Evolutionary conservation across 2,888 invertebrate species (phyloP), one percentile per base, ranked within the genome.

Genomic region (Marasmarcha lunaedactyla): DNA sequence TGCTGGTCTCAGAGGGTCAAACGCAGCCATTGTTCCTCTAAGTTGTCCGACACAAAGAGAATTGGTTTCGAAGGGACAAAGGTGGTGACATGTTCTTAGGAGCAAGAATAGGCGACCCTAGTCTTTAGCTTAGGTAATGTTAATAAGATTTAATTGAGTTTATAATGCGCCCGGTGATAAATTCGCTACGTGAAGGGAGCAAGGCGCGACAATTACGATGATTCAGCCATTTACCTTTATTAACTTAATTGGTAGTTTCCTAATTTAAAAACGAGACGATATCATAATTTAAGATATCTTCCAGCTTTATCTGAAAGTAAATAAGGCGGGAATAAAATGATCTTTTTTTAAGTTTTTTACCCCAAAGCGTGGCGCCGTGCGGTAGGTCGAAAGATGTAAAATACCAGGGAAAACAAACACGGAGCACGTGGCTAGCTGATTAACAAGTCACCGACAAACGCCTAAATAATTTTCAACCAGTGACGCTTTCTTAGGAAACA

Each of bases 141-240:
- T 71, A 81, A 83, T 83, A 63, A 69, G 74, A 76, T 83, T 79
- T 83, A 83, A 83, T 83, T 81, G 83, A 81, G 81, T 78, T 74
- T 79, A 78, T 81, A 81, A 83, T 81, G 62, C 71, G 58, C 61
- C 58, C 62, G 46, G 70, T 79, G 78, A 79, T 79, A 60, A 55
- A 79, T 78, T 52, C 51, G 49, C 47, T 41, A 41, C 38, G 51
- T 42, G 54, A 48, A 20, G 47, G 49, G 55, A 61, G 63, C 53
- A 49, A 63, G 73, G 72, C 74, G 72, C 69, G 70, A 71, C 71
- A 71, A 76, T 77, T 70, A 62, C 55, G 49, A 52, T 79, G 78
- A 77, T 64, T 61, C 54, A 52, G 61, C 63, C 39, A 41, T 40
- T 36, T 36, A 44, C 41, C 36, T 44, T 44, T 48, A 46, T 48